Evolutionary conservation across 2,113 vertebrate species (phyloP).

Genomic region (Percina caprodes): DNA sequence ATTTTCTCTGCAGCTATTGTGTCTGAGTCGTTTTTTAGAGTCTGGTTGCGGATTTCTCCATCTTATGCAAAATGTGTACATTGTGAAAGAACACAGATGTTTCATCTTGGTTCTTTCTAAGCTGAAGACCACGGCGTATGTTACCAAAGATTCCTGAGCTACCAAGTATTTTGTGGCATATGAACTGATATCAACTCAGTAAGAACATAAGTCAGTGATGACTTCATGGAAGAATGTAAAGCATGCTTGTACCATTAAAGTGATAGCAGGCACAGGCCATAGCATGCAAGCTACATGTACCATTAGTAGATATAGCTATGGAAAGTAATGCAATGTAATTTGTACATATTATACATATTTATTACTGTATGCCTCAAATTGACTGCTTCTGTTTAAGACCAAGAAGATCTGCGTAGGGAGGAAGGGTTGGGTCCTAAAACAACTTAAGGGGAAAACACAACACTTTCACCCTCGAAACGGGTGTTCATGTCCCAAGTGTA

Average conservation of each 20-base stretch:
- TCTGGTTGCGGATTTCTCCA: background rate
- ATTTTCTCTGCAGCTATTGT: slow-evolving; percentile 32
- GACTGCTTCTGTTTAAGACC: too few species aligned
- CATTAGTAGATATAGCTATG: too few species aligned
- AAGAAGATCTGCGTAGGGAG: too few species aligned
- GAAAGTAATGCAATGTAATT: too few species aligned
- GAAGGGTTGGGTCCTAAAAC: too few species aligned
- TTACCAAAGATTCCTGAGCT: background rate
- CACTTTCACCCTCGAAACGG: too few species aligned
- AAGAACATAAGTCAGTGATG: slow-evolving; percentile 13
- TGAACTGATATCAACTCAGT: background rate
- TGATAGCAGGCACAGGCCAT: background rate
- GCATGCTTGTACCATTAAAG: background rate
- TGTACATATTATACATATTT: too few species aligned
- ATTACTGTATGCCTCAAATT: too few species aligned
- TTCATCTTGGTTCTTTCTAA: slow-evolving; percentile 2
- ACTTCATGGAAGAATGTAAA: slow-evolving; percentile 2
- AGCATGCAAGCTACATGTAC: too few species aligned
- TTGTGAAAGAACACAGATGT: slow-evolving; percentile 12
- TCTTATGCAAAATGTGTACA: background rate
- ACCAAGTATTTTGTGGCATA: background rate
- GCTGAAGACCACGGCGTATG: background rate
- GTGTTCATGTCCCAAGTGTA: too few species aligned
- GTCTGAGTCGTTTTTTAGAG: background rate
- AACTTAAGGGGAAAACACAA: too few species aligned